These are phyloP conservation scores for Papilio glaucus DNA, from an alignment of 1,140 invertebrate genomes.

Conservation along the genomic window DNA sequence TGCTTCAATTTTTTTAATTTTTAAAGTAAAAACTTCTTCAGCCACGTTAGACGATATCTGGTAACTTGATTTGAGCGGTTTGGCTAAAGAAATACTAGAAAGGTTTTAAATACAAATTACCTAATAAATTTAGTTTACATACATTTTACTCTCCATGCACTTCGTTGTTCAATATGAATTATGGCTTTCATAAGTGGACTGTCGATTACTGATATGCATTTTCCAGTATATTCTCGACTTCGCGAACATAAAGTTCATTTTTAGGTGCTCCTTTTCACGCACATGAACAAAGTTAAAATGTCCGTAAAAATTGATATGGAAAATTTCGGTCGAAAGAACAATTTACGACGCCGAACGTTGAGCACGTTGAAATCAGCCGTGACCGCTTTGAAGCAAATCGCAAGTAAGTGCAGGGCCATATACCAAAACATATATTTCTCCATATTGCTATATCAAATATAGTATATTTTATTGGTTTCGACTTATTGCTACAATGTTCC, in stretches of 20 bases:
- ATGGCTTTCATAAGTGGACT: conserved; percentile 59
- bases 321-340: conserved; percentile 69
- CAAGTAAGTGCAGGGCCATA: conserved; percentile 62
- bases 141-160: conserved; percentile 54
- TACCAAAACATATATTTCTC: background rate
- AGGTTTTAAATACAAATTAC: conserved; percentile 14
- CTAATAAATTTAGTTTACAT: conserved; percentile 17
- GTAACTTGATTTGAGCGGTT: too few relatives aligned
- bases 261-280: conserved; percentile 40
- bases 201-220: conserved; percentile 75
- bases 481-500: too few relatives aligned
- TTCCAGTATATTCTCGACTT: conserved; percentile 74
- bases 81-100: too few relatives aligned
- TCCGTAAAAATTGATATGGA: conserved; percentile 78
- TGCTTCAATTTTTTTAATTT: background rate
- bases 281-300: conserved; percentile 55
- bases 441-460: background rate
- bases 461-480: too few relatives aligned
- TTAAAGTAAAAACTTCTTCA: too few relatives aligned
- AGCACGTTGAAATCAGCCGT: conserved; percentile 76
- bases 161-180: conserved; percentile 60
- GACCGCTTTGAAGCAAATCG: conserved; percentile 71
- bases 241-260: conserved; percentile 68
- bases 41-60: too few relatives aligned
- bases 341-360: conserved; percentile 69